Conservation (phyloP, 2,797 vertebrate species). For the Toxotes lorentzi region DNA sequence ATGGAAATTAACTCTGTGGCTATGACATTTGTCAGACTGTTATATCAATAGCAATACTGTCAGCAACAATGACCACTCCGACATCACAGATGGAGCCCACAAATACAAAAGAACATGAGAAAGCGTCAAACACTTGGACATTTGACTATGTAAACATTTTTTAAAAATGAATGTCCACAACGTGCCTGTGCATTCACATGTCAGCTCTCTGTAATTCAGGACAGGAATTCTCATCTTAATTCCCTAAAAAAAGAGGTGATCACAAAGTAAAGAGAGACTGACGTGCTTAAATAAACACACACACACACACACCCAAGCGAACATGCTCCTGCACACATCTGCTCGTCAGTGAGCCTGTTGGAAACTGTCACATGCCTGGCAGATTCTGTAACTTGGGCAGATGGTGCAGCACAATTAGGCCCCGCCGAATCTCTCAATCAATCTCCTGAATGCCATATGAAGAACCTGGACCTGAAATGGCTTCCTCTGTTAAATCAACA, state of each 20-base stretch:
- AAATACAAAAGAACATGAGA: constrained; percentile 40
- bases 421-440: constrained; percentile 84
- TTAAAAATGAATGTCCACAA: too few relatives aligned
- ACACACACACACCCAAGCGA: neutral
- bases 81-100: constrained; percentile 38
- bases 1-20: constrained; percentile 66
- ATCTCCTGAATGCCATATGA: constrained; percentile 63
- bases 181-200: constrained; percentile 20
- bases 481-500: constrained; percentile 47
- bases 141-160: constrained; percentile 46
- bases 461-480: constrained; percentile 55
- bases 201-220: constrained; percentile 35
- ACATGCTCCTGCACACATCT: constrained; percentile 77
- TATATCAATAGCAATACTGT: constrained; percentile 66
- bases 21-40: constrained; percentile 69
- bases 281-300: constrained; percentile 35
- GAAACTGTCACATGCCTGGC: constrained; percentile 81
- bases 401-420: constrained; percentile 88
- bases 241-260: constrained; percentile 47
- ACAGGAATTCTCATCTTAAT: constrained; percentile 58
- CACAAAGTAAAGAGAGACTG: constrained; percentile 61
- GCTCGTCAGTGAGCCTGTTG: constrained; percentile 78
- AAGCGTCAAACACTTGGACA: constrained; percentile 13
- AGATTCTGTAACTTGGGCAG: constrained; percentile 85
- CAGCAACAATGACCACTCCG: constrained; percentile 60